Base-by-base conservation (phyloP, 2,797 vertebrate genomes). In the Macroramphosus scolopax region DNA sequence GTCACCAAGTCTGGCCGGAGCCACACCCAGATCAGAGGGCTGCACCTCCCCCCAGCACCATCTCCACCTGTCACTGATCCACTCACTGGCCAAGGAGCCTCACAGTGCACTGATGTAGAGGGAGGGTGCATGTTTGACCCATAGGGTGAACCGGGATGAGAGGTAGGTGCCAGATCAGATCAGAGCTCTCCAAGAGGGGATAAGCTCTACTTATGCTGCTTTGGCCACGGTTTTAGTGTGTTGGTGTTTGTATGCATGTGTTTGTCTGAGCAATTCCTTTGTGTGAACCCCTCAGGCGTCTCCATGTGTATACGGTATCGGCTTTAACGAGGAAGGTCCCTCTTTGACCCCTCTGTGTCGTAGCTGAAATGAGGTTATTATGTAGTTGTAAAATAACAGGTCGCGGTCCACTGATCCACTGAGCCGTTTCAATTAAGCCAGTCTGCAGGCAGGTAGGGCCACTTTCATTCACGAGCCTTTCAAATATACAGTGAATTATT, bases 181-280 rank as follows among this genome's bases (percentile, higher is more conserved):
- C 67, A 71, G 70, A 71, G 59, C 62, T 32, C 40, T 72, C 70
- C 68, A 66, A 75, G 77, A 78, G 73, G 65, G 77, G 79, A 82
- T 84, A 74, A 86, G 72, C 78, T 73, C 42, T 51, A 59, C 80
- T 82, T 80, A 77, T 55, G 60, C 63, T 61, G 35, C 71, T 54
- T 51, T 55, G 41, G 54, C 46, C 30, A 64, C 5, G 20, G 39
- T 25, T 49, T 41, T 41, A 10, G 29, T 36, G 34, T 44, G 52
- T 53, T 46, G 32, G 38, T 56, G 54, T 52, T 42, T 38, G 26
- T 39, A 39, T 38, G 39, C 45, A 48, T 37, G 34, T 46, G 46
- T 30, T 35, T 44, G 43, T 26, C 34, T 34, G 49, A 51, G 32
- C 35, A 26, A 6, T 49, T 29, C 32, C 41, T 57, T 53, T 61